Conservation (phyloP, 2,113 vertebrate genomes). For the Mionectes macconnelli region DNA sequence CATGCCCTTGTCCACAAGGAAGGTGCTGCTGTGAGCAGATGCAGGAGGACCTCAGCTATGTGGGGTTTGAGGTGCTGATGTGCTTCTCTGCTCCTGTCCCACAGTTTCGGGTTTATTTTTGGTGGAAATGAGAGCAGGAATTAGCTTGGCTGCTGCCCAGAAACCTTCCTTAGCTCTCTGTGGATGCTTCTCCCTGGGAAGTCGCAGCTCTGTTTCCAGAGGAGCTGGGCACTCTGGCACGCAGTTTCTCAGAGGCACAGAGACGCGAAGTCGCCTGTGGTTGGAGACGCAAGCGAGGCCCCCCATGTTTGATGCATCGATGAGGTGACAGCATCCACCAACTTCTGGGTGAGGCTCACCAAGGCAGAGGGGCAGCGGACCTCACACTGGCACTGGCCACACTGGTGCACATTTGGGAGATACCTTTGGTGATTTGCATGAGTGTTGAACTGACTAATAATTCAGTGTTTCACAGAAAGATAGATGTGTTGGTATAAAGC, state of each 20-base stretch:
- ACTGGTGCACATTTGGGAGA: fast-evolving
- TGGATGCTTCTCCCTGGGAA: neutral
- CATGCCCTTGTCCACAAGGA: neutral
- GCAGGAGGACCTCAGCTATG: fast-evolving
- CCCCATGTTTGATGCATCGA: fast-evolving
- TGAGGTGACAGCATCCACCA: neutral
- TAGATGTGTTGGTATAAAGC: neutral
- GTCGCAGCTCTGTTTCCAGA: neutral
- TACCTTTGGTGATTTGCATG: fast-evolving
- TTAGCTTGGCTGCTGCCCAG: neutral
- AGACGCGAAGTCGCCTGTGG: neutral
- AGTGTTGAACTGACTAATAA: neutral
- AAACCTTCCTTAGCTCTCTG: neutral
- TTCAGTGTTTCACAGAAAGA: neutral
- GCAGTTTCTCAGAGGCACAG: neutral
- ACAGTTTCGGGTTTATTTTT: neutral
- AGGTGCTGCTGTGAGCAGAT: neutral
- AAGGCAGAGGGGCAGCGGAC: neutral
- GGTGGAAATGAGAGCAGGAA: neutral
- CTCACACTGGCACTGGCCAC: neutral
- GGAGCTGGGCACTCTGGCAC: neutral
- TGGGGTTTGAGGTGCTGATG: fast-evolving
- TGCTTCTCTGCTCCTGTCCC: neutral
- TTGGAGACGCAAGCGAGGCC: neutral
- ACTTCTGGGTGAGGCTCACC: neutral